Base-by-base conservation (phyloP, 2,113 vertebrate genomes). In the Raja brachyura region DNA sequence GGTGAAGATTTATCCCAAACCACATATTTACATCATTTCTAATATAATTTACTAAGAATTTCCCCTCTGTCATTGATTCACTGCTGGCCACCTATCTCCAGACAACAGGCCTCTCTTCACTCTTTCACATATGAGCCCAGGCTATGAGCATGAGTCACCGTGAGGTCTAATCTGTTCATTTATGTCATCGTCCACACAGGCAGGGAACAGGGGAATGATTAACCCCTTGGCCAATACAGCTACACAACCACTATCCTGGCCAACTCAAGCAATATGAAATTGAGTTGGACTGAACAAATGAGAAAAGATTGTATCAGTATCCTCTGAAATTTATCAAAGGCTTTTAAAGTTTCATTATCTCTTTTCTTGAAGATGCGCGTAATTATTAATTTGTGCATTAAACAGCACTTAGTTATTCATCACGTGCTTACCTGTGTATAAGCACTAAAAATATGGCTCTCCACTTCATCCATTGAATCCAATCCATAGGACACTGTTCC, bases 381-480 rank as follows among this genome's bases (percentile, higher is more conserved):
- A 86, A 63, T 86, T 59, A 86, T 61, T 31, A 86, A 28, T 61
- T 59, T 86, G 56, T 56, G 1, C 22, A 83, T 20, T 28, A 83
- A 83, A 25, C 48, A 61, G 39, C 39, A 2, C 39, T 1, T 66
- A 31, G 14, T 68, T 33, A 70, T 16, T 90, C 28, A 16, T 33
- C 18, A 76, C 75, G 31, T n/a, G 0, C 33, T 94, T 96, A 99
- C 99, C 98, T 99, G 99, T 0, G 98, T 99, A 94, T 99, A 99
- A 56, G 98, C 96, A 13, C 98, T 99, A 94, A 99, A 99, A 66
- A 99, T 98, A 88, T 99, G 98, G 94, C 99, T 99, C 94, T 99
- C 98, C 0, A 99, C 99, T 96, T 99, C 99, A 11, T 99, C 99
- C 98, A 99, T 99, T 0, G 99, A 99, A 96, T 99, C 99, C 94